Conservation (phyloP, 2,888 invertebrate genomes). For the Melieria crassipennis region DNA sequence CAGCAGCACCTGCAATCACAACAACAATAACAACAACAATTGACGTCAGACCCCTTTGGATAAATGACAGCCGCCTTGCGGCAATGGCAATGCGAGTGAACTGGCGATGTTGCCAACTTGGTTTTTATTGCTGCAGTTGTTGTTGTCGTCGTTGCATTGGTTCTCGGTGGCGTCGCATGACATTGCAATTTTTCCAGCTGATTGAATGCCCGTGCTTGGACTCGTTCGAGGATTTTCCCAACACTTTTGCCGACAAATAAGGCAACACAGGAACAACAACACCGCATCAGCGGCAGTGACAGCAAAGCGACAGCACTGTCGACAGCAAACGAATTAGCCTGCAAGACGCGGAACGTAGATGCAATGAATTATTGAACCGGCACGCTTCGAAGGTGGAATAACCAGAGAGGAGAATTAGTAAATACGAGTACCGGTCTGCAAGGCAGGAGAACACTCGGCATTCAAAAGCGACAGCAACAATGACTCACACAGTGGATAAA, state of each 20-base stretch:
- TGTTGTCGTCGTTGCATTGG: not conserved
- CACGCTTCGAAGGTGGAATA: not conserved
- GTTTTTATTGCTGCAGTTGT: not conserved
- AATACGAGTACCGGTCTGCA: not conserved
- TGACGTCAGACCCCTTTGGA: too few relatives aligned
- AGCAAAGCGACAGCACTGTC: not conserved
- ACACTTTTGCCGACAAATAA: not conserved
- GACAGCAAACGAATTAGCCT: not conserved
- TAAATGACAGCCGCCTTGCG: too few relatives aligned
- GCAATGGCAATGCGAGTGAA: not conserved
- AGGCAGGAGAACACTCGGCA: not conserved
- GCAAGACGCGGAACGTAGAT: not conserved
- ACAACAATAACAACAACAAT: too few relatives aligned
- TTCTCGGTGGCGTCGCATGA: constrained; percentile 24
- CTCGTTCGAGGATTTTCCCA: too few relatives aligned
- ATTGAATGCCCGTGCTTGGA: not conserved
- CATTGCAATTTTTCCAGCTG: constrained; percentile 26
- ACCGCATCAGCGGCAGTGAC: constrained; percentile 2
- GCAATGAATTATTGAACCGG: not conserved
- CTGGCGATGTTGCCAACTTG: too few relatives aligned
- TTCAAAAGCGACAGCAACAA: not conserved
- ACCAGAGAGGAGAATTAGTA: not conserved
- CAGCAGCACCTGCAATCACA: too few relatives aligned
- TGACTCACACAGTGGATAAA: not conserved
- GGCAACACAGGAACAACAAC: too few relatives aligned